These are phyloP conservation scores for Patiria miniata DNA, from an alignment of 35 echinoderm and acorn worm genomes.

Conservation along the genomic window DNA sequence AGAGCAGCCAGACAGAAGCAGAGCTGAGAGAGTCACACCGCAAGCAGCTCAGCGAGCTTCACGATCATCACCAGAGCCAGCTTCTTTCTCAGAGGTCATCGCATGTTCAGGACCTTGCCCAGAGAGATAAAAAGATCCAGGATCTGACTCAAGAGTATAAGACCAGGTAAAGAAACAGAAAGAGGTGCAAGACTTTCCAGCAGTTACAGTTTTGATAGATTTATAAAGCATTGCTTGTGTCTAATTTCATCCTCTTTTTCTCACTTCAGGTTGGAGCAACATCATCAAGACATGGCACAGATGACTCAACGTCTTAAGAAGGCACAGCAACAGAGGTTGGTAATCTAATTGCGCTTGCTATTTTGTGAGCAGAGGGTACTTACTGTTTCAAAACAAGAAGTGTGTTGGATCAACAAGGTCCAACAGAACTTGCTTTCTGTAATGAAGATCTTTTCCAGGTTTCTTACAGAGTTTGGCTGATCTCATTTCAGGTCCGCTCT, in stretches of 20 bases:
- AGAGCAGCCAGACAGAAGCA: conserved; percentile 24
- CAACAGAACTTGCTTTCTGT: too few relatives aligned
- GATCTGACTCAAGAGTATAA: conserved; percentile 58
- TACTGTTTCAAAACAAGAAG: too few relatives aligned
- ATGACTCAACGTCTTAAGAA: conserved; percentile 46
- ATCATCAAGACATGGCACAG: conserved; percentile 49
- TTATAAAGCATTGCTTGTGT: too few relatives aligned
- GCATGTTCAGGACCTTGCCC: conserved; percentile 38
- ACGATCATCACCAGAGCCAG: conserved; percentile 51
- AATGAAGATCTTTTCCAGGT: too few relatives aligned
- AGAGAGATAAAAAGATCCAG: conserved; percentile 52
- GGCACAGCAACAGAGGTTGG: conserved; percentile 43
- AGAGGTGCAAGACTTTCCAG: neutral
- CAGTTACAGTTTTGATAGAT: neutral
- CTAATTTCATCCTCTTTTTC: too few relatives aligned
- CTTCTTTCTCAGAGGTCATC: conserved; percentile 24
- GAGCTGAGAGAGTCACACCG: conserved; percentile 51
- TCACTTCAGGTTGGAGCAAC: conserved; percentile 43
- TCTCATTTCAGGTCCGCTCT: neutral
- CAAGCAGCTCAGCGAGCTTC: conserved; percentile 43
- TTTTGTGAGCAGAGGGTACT: too few relatives aligned
- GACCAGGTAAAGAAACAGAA: neutral
- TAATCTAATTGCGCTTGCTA: too few relatives aligned
- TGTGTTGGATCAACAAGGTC: too few relatives aligned
- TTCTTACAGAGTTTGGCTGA: too few relatives aligned